phyloP scores from a whole-genome alignment of 2,888 invertebrate genomes.

The Sminthurides aquaticus region DNA sequence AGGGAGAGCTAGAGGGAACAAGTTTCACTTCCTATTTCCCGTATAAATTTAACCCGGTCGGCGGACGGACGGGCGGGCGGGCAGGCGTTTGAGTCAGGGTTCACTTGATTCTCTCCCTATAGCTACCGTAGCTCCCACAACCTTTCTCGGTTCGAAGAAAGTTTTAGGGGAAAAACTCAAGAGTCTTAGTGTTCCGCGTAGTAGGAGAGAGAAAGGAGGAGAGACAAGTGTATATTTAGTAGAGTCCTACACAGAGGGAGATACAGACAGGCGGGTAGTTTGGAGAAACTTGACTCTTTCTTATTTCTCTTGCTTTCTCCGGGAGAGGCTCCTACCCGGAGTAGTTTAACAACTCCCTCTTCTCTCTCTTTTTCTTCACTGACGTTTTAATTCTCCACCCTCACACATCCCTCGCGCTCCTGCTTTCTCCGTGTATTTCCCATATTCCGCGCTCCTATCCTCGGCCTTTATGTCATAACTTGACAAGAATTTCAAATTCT shows the following conservation, averaged over 20 bases:
- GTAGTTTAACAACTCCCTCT: conserved; percentile 26
- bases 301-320: background rate
- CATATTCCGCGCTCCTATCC: background rate
- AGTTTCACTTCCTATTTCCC: too few relatives aligned
- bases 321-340: conserved; percentile 3
- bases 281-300: background rate
- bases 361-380: conserved; percentile 30
- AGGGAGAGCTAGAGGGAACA: too few relatives aligned
- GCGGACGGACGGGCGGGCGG: too few relatives aligned
- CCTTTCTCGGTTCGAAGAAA: too few relatives aligned
- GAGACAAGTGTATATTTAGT: background rate
- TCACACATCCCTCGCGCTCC: conserved; percentile 14
- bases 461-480: too few relatives aligned
- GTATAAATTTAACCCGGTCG: too few relatives aligned
- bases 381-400: conserved; percentile 24
- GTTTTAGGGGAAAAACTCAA: too few relatives aligned
- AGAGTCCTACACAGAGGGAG: background rate
- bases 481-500: too few relatives aligned
- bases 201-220: background rate
- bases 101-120: too few relatives aligned
- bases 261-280: too few relatives aligned
- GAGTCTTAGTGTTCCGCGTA: too few relatives aligned
- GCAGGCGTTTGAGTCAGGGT: background rate
- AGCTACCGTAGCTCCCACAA: too few relatives aligned
- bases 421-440: background rate